Evolutionary conservation across 2,888 invertebrate genomes (phyloP), one percentile per base, ranked within the genome.

Genomic region (Cheilosia vernalis): DNA sequence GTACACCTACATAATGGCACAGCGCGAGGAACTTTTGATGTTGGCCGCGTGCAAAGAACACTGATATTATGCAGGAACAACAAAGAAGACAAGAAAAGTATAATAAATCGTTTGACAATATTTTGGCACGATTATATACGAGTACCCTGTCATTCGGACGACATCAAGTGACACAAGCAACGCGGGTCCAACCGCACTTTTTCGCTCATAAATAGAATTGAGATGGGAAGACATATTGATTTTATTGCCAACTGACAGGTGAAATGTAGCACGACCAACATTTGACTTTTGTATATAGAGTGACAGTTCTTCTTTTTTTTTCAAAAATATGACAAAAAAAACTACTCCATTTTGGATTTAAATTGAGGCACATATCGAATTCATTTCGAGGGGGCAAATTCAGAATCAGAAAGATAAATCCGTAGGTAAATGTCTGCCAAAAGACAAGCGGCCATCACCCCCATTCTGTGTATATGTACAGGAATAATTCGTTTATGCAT

Each of bases 41-140:
- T 79, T 47, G 63, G 27, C 72, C 85, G 76, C 80, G 63, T 84
- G 73, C 79, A 74, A 64, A 56, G 72, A 44, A 69, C 67, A 64
- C 47, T 61, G 56, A 73, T 51, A 67, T 56, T 49, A 49, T 60
- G 15, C 37, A 66, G 55, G 15, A 64, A 74, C 30, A 56, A 47
- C 37, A 49, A 40, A 61, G 47, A 53, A 42, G 13, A 53, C 60
- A 69, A 40, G 60, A 83, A 83, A 67, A 60, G 47, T 33, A 63
- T 72, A 60, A 77, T 66, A 66, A 61, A 78, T 73, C 61, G 56
- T 49, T 21, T 19, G 66, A 74, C 69, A 74, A 66, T 70, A 79
- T 74, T 84, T 79, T 84, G 84, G 79, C 79, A 79, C 74, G 70
- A 73, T 55, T 74, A 79, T 53, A 33, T 10, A 47, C 9, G 13